Conservation (phyloP, 2,888 invertebrate species). For the Ormyrus rosae region DNA sequence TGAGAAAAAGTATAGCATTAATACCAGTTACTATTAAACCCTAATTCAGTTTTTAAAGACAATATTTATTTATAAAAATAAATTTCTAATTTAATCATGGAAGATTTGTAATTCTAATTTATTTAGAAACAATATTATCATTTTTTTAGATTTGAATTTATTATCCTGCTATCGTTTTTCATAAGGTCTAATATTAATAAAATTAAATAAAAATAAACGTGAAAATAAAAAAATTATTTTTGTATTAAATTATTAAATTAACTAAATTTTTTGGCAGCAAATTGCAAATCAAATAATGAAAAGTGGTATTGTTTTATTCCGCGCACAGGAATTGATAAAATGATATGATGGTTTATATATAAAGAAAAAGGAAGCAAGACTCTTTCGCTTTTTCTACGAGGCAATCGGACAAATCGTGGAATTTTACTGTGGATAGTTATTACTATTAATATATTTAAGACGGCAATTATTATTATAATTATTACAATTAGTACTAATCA, state of each 20-base stretch:
- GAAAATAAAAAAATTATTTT: background rate
- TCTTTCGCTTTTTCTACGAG: conserved; percentile 46
- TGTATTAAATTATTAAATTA: background rate
- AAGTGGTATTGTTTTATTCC: conserved; percentile 33
- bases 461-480: conserved; percentile 41
- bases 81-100: too few species aligned
- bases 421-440: conserved; percentile 55
- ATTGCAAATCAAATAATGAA: background rate
- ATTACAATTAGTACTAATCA: conserved; percentile 27
- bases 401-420: conserved; percentile 37
- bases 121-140: too few species aligned
- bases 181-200: too few species aligned
- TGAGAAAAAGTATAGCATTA: background rate
- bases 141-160: too few species aligned
- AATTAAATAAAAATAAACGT: background rate
- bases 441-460: conserved; percentile 43
- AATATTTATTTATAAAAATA: too few species aligned
- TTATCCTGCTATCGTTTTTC: too few species aligned
- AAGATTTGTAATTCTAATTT: too few species aligned
- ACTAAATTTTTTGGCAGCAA: background rate
- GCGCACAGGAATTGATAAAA: conserved; percentile 39
- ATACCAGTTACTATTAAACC: too few species aligned
- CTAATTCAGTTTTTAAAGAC: too few species aligned
- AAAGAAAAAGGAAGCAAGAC: conserved; percentile 4
- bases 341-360: conserved; percentile 7